Evolutionary conservation across 64 coral and sea anemone species (phyloP).

Genomic region (Montipora efflorescens): DNA sequence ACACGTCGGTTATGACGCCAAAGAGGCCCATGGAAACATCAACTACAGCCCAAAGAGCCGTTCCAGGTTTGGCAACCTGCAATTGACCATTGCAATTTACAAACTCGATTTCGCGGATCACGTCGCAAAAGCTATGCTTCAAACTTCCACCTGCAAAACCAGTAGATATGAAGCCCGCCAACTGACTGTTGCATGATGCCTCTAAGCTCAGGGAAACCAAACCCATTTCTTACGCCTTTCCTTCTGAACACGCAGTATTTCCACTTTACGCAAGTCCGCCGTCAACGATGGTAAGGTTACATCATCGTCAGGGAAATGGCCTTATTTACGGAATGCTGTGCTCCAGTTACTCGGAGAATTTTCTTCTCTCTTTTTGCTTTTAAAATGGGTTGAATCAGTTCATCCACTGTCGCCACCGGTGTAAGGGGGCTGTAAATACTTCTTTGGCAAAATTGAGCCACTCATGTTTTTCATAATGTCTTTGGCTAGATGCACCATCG

Average conservation of each 20-base stretch:
- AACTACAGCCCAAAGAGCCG: slow-evolving; percentile 59
- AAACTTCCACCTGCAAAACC: too few species aligned
- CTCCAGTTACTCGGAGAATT: slow-evolving; percentile 57
- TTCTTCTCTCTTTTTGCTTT: slow-evolving; percentile 40
- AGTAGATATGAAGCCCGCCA: slow-evolving; percentile 66
- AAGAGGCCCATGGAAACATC: slow-evolving; percentile 82
- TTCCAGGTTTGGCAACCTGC: slow-evolving; percentile 13
- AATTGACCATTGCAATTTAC: slow-evolving; percentile 57
- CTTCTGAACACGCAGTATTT: too few species aligned
- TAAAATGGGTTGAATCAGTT: slow-evolving; percentile 23
- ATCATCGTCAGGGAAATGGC: neutral
- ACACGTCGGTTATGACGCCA: slow-evolving; percentile 76
- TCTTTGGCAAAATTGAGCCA: too few species aligned
- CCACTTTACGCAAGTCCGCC: slow-evolving; percentile 48
- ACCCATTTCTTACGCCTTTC: too few species aligned
- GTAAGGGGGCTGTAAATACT: neutral
- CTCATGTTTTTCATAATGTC: too few species aligned
- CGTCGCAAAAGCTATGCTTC: slow-evolving; percentile 6
- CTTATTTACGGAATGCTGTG: slow-evolving; percentile 28
- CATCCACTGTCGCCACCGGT: slow-evolving; percentile 26
- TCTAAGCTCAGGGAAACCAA: too few species aligned
- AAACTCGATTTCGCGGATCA: slow-evolving; percentile 74
- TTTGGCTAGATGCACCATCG: too few species aligned
- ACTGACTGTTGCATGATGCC: slow-evolving; percentile 75
- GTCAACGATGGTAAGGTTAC: slow-evolving; percentile 34